Evolutionary conservation across 2,113 vertebrate genomes (phyloP).

Genomic region (Amphiprion ocellaris): DNA sequence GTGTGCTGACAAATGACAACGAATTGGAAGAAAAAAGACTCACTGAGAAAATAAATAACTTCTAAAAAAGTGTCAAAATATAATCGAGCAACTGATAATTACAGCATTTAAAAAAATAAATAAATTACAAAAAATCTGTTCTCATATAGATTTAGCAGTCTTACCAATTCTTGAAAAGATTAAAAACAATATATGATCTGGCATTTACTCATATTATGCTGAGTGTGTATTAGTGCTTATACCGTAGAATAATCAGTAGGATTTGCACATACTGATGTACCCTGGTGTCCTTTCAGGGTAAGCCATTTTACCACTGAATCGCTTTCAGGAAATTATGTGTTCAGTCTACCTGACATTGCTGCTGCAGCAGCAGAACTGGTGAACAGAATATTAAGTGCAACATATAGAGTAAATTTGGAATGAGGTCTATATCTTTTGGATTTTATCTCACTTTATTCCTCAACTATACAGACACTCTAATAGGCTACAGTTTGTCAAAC

Average conservation of each 20-base stretch:
- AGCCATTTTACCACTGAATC: not conserved
- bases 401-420: not conserved
- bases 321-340: not conserved
- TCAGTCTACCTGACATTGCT: not conserved
- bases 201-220: too few relatives aligned
- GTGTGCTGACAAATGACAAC: not conserved
- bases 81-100: not conserved
- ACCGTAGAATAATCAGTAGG: not conserved
- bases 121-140: too few relatives aligned
- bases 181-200: too few relatives aligned
- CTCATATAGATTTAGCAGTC: not conserved
- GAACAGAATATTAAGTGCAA: not conserved
- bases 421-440: too few relatives aligned
- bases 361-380: not conserved
- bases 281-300: not conserved
- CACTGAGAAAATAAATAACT: not conserved
- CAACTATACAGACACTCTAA: too few relatives aligned
- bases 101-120: not conserved
- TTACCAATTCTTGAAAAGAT: not conserved
- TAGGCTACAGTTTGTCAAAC: too few relatives aligned
- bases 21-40: slow-evolving; percentile 1
- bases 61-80: not conserved
- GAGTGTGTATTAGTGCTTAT: too few relatives aligned
- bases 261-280: not conserved
- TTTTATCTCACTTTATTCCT: too few relatives aligned